Evolutionary conservation across 2,797 vertebrate genomes (phyloP), one percentile per base, ranked within the genome.

Genomic region (Galaxias olidus): DNA sequence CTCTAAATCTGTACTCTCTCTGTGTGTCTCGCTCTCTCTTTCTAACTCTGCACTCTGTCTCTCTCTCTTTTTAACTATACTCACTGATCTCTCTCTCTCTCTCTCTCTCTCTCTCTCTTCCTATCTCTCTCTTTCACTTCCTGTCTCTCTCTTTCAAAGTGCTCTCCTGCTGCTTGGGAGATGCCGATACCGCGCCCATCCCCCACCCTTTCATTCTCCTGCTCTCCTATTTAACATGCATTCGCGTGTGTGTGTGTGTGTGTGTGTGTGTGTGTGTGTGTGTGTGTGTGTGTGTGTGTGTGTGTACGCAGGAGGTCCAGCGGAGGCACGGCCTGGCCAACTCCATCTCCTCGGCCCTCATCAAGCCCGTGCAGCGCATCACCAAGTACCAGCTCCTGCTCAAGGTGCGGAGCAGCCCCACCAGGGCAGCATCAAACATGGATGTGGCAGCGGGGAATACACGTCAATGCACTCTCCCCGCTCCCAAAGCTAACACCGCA

Each of bases 301-400:
- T 71, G n/a, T 68, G 66, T 63, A 30, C 59, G 41, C 73, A 99
- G 97, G 97, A 98, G 86, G 98, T 99, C 71, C 97, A 99, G 82
- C 93, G 97, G 82, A 92, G 96, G 75, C 97, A 99, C 0, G 95
- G 95, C 4, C 89, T 98, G 50, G 90, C 93, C 53, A 99, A 99
- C 87, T 98, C 97, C 72, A 95, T 98, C 84, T 99, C 97, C 58
- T 99, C 97, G 10, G 97, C 97, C 60, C 94, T 99, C 76, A 99
- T 99, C 78, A 99, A 98, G 80, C 97, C 97, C 0, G 97, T 98
- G 1, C 97, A 99, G 88, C 94, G 97, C 81, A 98, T 99, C 90
- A 99, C 97, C 55, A 99, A 99, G 64, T 99, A 99, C 78, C 97
- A 99, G 48, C 94, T 99, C 65, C 89, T 99, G 47, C 93, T 99